Evolutionary conservation across 1,140 invertebrate genomes (phyloP).

Genomic region (Pseudomyrmex dendroicus): DNA sequence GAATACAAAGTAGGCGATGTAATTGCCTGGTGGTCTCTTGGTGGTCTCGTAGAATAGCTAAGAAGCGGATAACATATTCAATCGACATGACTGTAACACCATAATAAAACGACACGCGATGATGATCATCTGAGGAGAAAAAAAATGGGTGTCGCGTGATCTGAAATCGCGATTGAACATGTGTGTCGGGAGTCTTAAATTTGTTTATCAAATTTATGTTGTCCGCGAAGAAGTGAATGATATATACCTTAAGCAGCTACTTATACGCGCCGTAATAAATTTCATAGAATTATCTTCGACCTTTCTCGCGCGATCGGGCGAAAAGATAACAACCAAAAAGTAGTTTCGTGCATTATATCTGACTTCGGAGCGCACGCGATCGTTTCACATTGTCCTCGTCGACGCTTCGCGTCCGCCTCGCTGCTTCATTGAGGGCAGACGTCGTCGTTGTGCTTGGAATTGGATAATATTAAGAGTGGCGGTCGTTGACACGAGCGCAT

Average conservation of each 20-base stretch:
- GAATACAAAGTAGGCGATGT: constrained; percentile 4
- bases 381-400: not conserved
- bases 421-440: constrained; percentile 59
- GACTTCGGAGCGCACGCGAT: constrained; percentile 16
- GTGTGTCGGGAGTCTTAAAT: not conserved
- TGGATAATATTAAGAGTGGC: constrained; percentile 72
- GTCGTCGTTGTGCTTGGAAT: constrained; percentile 55
- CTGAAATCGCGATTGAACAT: not conserved
- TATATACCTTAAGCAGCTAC: not conserved
- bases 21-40: not conserved
- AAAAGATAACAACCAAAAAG: constrained; percentile 15
- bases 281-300: constrained; percentile 18
- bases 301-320: not conserved
- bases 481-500: constrained; percentile 70
- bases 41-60: no score
- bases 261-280: constrained; percentile 15
- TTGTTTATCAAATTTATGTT: not conserved
- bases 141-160: not conserved
- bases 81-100: not conserved
- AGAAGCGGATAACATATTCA: not conserved
- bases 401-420: constrained; percentile 33
- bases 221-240: constrained; percentile 5
- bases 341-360: constrained; percentile 44
- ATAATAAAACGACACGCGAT: not conserved
- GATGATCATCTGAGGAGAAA: not conserved